Evolutionary conservation across 2,797 vertebrate genomes (phyloP), one percentile per base, ranked within the genome.

Genomic region (Anas capensis): DNA sequence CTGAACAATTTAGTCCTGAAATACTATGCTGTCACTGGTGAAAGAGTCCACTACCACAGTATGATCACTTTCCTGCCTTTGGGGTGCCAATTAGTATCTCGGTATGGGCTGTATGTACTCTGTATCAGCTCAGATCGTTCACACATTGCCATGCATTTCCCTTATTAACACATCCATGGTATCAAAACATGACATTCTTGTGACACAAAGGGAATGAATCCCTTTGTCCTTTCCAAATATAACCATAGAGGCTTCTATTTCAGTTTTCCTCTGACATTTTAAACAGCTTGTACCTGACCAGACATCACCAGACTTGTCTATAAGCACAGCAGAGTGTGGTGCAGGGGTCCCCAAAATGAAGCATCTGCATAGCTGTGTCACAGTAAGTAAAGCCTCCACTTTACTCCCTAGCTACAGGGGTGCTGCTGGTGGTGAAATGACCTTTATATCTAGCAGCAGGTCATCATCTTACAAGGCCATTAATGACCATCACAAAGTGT

Each of bases 81-180:
- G 21, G 24, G 24, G 14, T 48, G 21, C 24, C 54, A 64, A 1
- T 51, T 48, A 58, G 29, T n/a, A 27, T 29, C 44, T 72, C 61
- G 68, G n/a, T 3, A 5, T 5, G 14, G 24, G 26, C 20, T 2
- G 1, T 5, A 26, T 2, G 1, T 5, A 26, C 12, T 53, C 18
- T 56, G 4, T 11, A 64, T 23, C 33, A 93, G 58, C 31, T 72
- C 51, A 66, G 14, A 33, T 11, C 20, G 7, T 31, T 71, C 14
- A 15, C 57, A 19, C 23, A 8, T 29, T 20, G 42, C 8, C 38
- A 42, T 6, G 34, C 12, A 70, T 24, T 58, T 73, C 16, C 44
- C 68, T 58, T 17, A 70, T 23, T 65, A 83, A 64, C 19, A 26
- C 8, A 11, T 14, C 14, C 21, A 0, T 13, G 14, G n/a, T 16